Base-by-base conservation (phyloP, 2,113 vertebrate genomes). In the Prolemur simus region DNA sequence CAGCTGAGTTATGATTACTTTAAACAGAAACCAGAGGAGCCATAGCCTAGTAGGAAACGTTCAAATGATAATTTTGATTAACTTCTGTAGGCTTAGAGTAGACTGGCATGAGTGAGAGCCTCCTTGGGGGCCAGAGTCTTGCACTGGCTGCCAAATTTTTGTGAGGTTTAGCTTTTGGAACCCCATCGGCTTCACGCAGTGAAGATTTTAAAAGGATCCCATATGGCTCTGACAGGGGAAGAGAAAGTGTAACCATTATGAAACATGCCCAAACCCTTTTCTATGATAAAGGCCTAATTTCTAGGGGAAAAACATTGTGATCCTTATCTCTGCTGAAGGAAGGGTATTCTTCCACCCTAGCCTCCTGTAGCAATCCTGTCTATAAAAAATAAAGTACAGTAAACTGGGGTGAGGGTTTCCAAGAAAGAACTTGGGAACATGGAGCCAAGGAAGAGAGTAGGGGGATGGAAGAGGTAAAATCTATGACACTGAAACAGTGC, bases 391-490 rank as follows among this genome's bases (percentile, higher is more conserved):
- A 60, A 68, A 58, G 56, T 11, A 89, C 1, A 89, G n/a, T 27
- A 32, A 89, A 89, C 18, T 47, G 8, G n/a, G 58, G 27, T 71
- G 49, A 78, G 11, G 17, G 8, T 54, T 91, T 80, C 73, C 39
- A 81, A 68, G 47, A 66, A 83, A 78, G 8, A 71, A 23, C 58
- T 10, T 78, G 45, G 17, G 60, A 78, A 64, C 13, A 76, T 66
- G 23, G 11, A 71, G 21, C 47, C 63, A 84, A 77, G 5, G n/a
- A 84, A 78, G 11, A 83, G 8, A 83, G 8, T n/a, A 42, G 14
- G 4, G 15, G 4, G 11, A 0, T 42, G 0, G 47, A 58, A 6
- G 21, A 54, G 3, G 2, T 74, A 21, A 47, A 78, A 39, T 2
- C 20, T 64, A 18, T 63, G 56, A 49, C 7, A 83, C 45, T 47